Evolutionary conservation across 2,888 invertebrate species (phyloP).

Genomic region (Arctia plantaginis): DNA sequence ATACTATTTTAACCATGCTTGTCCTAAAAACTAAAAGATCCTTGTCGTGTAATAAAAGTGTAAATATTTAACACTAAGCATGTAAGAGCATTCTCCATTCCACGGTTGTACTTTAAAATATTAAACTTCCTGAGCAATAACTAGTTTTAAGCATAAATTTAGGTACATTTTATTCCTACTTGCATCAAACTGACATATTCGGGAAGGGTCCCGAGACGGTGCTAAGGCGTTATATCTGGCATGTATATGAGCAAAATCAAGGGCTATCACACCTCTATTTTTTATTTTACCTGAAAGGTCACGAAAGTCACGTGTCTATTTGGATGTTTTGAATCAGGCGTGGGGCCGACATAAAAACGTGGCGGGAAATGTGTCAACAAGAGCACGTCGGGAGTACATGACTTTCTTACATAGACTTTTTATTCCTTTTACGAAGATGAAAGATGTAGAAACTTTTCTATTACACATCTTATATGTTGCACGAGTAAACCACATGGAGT

Average conservation of each 20-base stretch:
- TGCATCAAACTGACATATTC: neutral
- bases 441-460: neutral
- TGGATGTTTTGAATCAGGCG: conserved; percentile 57
- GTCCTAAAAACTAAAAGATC: neutral
- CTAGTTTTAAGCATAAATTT: neutral
- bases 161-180: neutral
- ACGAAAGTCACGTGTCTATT: conserved; percentile 56
- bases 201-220: neutral
- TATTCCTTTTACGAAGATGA: conserved; percentile 20
- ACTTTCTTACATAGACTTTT: conserved; percentile 10
- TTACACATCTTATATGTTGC: neutral
- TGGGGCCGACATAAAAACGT: conserved; percentile 56
- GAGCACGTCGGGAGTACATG: conserved; percentile 20
- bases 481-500: neutral
- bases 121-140: too few relatives aligned
- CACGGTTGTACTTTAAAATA: neutral
- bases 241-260: neutral
- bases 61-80: neutral
- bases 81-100: neutral
- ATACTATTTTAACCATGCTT: neutral
- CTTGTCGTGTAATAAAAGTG: too few relatives aligned
- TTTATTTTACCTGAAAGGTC: conserved; percentile 27
- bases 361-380: conserved; percentile 51
- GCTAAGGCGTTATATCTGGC: neutral
- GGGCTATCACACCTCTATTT: conserved; percentile 12